Conservation (phyloP, 2,113 vertebrate species). For the Oryzias woworae region DNA sequence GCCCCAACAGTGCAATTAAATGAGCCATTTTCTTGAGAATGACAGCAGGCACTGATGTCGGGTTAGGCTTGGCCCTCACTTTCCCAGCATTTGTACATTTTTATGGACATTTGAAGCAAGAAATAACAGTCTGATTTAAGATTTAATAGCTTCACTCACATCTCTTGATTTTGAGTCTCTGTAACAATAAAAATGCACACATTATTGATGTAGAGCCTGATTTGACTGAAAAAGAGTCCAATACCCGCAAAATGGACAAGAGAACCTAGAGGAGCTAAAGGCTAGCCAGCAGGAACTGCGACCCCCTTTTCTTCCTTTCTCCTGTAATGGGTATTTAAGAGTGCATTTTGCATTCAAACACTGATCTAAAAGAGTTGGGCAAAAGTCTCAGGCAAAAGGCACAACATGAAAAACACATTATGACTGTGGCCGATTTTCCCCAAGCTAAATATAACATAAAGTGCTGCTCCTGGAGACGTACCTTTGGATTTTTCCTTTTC, state of each 20-base stretch:
- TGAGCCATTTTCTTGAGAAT: neutral
- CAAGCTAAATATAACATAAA: slow-evolving; percentile 61
- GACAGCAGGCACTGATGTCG: neutral
- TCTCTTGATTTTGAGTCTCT: slow-evolving; percentile 51
- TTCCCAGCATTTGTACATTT: slow-evolving; percentile 20
- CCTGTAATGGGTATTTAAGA: slow-evolving; percentile 20
- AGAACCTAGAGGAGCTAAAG: slow-evolving; percentile 35
- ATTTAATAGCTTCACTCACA: slow-evolving; percentile 51
- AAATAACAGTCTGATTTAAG: slow-evolving; percentile 50
- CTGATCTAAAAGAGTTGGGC: slow-evolving; percentile 62
- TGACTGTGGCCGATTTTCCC: slow-evolving; percentile 54
- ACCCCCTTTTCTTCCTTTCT: neutral
- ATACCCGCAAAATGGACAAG: slow-evolving; percentile 42
- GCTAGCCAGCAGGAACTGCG: slow-evolving; percentile 14
- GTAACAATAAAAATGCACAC: slow-evolving; percentile 50
- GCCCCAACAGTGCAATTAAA: slow-evolving; percentile 7
- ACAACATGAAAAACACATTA: slow-evolving; percentile 73
- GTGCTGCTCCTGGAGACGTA: slow-evolving; percentile 36
- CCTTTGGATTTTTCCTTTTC: slow-evolving; percentile 13
- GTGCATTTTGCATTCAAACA: slow-evolving; percentile 61
- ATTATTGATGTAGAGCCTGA: slow-evolving; percentile 51
- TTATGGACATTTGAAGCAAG: slow-evolving; percentile 28
- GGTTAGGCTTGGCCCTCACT: neutral
- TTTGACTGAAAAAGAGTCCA: slow-evolving; percentile 40
- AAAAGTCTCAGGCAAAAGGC: slow-evolving; percentile 53